Evolutionary conservation across 2,797 vertebrate genomes (phyloP), one percentile per base, ranked within the genome.

Genomic region (Chelon labrosus): DNA sequence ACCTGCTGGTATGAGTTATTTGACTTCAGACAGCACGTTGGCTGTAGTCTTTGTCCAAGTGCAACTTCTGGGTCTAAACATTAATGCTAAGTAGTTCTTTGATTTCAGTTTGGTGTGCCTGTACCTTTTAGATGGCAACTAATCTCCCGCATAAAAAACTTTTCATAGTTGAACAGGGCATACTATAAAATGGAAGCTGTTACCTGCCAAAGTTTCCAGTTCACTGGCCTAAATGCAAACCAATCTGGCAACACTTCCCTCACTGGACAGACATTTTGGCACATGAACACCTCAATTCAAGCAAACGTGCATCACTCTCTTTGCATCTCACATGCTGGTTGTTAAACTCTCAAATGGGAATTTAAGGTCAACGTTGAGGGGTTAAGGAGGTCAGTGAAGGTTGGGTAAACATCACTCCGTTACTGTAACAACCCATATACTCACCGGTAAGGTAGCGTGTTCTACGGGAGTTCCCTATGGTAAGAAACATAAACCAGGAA

Each of bases 401-500:
- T 31, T 58, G 5, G 63, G 77, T 84, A 53, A 80, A 85, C 71
- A 77, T 71, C 92, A 92, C 88, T 84, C 85, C 1, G 56, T 86
- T 83, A 78, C 67, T 64, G 31, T 38, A 56, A 60, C 75, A 83
- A 58, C 66, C 47, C 73, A 70, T 53, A 58, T 90, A 96, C 94
- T 96, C 90, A 96, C 94, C 93, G 95, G 92, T 85, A 96, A 89
- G 52, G 92, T 93, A 25, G 94, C 93, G 85, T 96, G 95, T 86
- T 94, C 89, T 88, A 91, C 79, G 50, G 87, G 85, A 42, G 66
- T 78, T 83, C 92, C 94, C 95, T 96, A 91, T 51, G 55, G 79
- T 31, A 12, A 83, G 57, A 89, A 82, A 90, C 62, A 88, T 59
- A 85, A 70, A 88, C 75, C 67, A 27, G 58, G 50, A 68, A 7